Evolutionary conservation across 2,113 vertebrate species (phyloP).

Genomic region (Corythaixoides concolor): DNA sequence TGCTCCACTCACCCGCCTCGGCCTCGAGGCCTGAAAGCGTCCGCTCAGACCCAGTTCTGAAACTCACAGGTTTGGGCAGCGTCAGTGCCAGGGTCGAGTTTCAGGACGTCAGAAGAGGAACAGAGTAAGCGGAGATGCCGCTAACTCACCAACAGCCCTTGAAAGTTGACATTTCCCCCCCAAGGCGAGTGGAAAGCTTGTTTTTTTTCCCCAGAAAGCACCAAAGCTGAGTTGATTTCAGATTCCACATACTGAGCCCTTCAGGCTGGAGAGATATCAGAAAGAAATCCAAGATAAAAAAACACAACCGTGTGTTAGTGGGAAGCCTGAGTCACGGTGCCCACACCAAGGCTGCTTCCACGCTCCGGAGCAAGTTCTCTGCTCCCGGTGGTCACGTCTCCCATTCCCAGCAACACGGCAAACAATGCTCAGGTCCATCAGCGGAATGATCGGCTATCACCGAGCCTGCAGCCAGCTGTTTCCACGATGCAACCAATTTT

Average conservation of each 20-base stretch:
- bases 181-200: accelerated
- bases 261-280: not conserved
- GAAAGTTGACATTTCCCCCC: not conserved
- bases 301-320: accelerated
- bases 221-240: not conserved
- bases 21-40: not conserved
- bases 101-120: not conserved
- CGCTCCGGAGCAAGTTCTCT: not conserved
- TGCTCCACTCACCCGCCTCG: not conserved
- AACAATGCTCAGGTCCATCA: not conserved
- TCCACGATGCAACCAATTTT: accelerated
- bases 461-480: not conserved
- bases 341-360: not conserved
- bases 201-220: not conserved
- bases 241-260: not conserved
- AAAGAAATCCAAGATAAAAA: not conserved
- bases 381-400: accelerated
- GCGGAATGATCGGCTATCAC: accelerated
- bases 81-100: accelerated
- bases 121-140: not conserved
- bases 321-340: not conserved
- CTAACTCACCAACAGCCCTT: not conserved
- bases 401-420: accelerated
- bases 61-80: accelerated
- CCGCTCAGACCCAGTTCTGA: accelerated